Base-by-base conservation (phyloP, 1,140 invertebrate species). In the Trichomalopsis sarcophagae region DNA sequence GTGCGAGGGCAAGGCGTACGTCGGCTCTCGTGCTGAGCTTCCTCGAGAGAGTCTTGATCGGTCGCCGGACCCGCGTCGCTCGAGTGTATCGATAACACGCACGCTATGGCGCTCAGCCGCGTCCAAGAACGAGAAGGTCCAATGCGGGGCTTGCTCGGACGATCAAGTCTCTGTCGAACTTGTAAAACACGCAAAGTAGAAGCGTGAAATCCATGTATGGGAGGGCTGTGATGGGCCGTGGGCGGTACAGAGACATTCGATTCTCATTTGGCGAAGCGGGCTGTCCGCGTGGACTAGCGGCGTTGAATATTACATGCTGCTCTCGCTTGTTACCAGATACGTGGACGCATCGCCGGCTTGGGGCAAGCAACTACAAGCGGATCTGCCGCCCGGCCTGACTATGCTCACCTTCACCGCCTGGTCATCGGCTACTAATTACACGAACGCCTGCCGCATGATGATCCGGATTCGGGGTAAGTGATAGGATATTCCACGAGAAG, bases 291-390 rank as follows among this genome's bases (percentile, higher is more conserved):
- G 3, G 14, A 62, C 2, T n/a, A 62, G 2, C 21, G n/a, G n/a
- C 7, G 55, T n/a, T 62, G 55, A 62, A 21, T 62, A n/a, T 21
- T 62, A 17, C 55, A 62, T 6, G 55, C 21, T 62, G 1, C 27
- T 27, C 68, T 13, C 10, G 23, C n/a, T 71, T 33, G 68, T 71
- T 27, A 30, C 10, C 86, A 95, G 95, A 86, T 94, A 95, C 87
- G 94, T 96, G 23, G 93, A 94, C 23, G 93, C 95, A 2, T 91
- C 93, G 66, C 96, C 96, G 27, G 81, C 91, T 6, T 96, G 96
- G 96, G 96, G 94, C 0, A 95, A 94, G 87, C 92, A 95, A 84
- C 91, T 96, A 81, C 94, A 95, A 86, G 95, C 93, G 73, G 94
- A 95, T 88, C 91, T 96, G 74, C 92, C 93, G 17, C 91, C 94